These are phyloP conservation scores for Xestia ashworthii DNA, from an alignment of 2,888 invertebrate species.

Conservation along the genomic window DNA sequence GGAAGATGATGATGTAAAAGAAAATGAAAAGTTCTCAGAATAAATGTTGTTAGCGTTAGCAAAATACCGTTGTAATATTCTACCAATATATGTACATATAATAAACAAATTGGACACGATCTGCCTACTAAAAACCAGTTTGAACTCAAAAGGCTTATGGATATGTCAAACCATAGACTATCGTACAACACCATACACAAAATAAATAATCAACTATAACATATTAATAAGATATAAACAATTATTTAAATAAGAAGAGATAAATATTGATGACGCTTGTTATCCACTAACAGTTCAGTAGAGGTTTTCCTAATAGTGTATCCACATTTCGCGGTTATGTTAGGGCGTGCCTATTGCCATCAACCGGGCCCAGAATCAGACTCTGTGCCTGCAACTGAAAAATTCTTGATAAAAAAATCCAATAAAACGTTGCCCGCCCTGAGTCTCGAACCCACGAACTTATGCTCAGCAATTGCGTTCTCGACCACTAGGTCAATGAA, in stretches of 20 bases:
- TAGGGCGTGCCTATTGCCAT: background rate
- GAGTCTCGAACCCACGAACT: background rate
- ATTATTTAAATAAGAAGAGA: constrained; percentile 57
- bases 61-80: background rate
- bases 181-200: constrained; percentile 33
- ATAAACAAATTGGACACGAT: constrained; percentile 6
- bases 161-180: constrained; percentile 37
- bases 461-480: background rate
- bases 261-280: constrained; percentile 57
- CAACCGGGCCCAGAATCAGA: background rate
- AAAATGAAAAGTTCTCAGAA: background rate
- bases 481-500: background rate
- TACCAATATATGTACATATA: background rate
- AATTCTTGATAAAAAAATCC: background rate
- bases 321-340: no score
- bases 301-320: background rate
- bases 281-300: background rate
- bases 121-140: constrained; percentile 14
- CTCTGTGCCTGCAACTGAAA: background rate
- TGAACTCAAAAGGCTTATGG: constrained; percentile 1
- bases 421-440: background rate
- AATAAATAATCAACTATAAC: constrained; percentile 22
- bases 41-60: background rate
- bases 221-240: constrained; percentile 47
- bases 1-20: background rate